phyloP scores from a whole-genome alignment of 2,797 vertebrate species.

The Kryptopterus vitreolus region DNA sequence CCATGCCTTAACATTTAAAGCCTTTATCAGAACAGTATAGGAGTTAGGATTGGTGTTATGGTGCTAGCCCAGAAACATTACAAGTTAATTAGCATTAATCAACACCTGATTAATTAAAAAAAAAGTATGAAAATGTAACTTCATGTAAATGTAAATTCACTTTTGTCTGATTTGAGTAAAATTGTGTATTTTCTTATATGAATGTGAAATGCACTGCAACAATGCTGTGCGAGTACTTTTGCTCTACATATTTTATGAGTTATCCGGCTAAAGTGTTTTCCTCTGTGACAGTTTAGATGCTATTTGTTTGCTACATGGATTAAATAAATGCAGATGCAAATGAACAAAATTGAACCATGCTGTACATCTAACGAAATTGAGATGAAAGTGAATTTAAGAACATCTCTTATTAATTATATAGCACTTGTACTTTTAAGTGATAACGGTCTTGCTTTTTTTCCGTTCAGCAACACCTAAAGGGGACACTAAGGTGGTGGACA shows the following conservation, averaged over 20 bases:
- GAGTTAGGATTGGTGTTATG: neutral
- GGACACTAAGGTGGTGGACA: constrained; percentile 86
- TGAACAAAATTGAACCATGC: neutral
- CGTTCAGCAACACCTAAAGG: constrained; percentile 72
- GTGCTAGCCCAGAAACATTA: no score
- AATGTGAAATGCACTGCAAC: neutral
- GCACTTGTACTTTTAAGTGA: neutral
- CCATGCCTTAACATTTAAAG: neutral
- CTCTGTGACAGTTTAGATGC: constrained; percentile 22
- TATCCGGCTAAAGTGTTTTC: constrained; percentile 21
- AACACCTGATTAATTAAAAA: neutral
- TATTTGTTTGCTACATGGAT: constrained; percentile 12
- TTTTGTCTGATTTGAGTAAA: neutral
- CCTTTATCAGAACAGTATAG: neutral
- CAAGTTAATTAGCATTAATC: neutral
- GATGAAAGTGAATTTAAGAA: neutral
- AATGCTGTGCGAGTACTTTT: neutral
- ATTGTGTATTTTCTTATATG: neutral
- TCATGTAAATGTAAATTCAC: no score
- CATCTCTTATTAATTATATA: no score
- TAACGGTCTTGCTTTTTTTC: neutral
- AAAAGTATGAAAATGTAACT: no score
- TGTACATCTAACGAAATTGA: neutral
- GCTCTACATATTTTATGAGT: neutral
- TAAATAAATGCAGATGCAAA: constrained; percentile 56